Percentiles rank a stretch among this genome's conserved stretches.
Evolutionary conservation across 2,888 invertebrate species (phyloP).

Genomic region (Aphrophora alni): DNA sequence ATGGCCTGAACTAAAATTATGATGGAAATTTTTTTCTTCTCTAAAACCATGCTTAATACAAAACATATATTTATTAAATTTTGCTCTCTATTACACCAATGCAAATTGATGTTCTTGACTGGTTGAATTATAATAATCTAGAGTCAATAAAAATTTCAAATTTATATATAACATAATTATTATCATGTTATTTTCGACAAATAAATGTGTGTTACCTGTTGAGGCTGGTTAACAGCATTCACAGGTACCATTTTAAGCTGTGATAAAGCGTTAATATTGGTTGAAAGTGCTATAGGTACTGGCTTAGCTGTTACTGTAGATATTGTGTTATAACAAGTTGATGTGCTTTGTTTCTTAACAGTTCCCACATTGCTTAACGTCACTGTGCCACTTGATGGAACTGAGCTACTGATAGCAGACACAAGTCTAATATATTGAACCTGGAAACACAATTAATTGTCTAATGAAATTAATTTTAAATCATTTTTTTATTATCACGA

Average conservation of each 20-base stretch:
- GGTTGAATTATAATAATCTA: too few relatives aligned
- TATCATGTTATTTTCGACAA: background rate
- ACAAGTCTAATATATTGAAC: conserved; percentile 77
- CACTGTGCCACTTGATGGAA: conserved; percentile 52
- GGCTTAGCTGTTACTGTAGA: conserved; percentile 46
- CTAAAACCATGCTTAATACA: too few relatives aligned
- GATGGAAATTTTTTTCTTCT: too few relatives aligned
- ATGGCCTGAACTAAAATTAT: too few relatives aligned
- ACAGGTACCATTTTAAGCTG: conserved; percentile 25
- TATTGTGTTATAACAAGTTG: conserved; percentile 40
- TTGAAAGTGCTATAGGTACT: conserved; percentile 57
- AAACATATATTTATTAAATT: too few relatives aligned
- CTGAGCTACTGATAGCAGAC: conserved; percentile 55
- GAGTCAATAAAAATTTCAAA: too few relatives aligned
- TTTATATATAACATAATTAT: too few relatives aligned
- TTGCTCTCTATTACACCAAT: too few relatives aligned
- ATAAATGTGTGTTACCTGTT: background rate
- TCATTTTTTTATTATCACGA: too few relatives aligned
- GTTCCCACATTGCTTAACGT: conserved; percentile 57
- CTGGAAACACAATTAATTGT: conserved; percentile 50
- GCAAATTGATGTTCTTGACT: too few relatives aligned
- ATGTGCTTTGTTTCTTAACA: conserved; percentile 56
- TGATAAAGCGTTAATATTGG: conserved; percentile 26
- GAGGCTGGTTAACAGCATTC: background rate
- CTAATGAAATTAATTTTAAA: too few relatives aligned